Evolutionary conservation across 2,113 vertebrate genomes (phyloP), one percentile per base, ranked within the genome.

Genomic region (Falco punctatus): DNA sequence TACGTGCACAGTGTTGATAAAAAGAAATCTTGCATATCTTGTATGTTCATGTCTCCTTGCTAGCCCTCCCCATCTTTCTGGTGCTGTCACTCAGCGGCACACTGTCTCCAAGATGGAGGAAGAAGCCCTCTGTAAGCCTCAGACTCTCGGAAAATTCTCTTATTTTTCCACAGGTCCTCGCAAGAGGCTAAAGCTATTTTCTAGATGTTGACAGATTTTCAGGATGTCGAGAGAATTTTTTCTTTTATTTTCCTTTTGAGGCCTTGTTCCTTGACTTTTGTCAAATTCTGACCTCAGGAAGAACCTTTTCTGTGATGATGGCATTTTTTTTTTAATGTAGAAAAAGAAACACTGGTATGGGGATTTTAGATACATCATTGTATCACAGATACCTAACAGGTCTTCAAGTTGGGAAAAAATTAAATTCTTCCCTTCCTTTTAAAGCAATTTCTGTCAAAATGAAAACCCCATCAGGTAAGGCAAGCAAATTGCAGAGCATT

Each of bases 1-100:
- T 17, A 77, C 0, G 23, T 78, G 71, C 92, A 96, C 67, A 90
- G 71, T 78, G 88, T 58, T 70, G 66, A 81, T 21, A 62, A 78
- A 93, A 90, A 70, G 28, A 90, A 93, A 83, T 48, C 51, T 73
- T 93, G 92, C 38, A 27, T 80, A 73, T 73, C 58, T 90, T 58
- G 2, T 48, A 35, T 12, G n/a, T 35, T 58, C 24, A 3, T n/a
- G 49, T 49, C 92, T 85, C 58, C 48, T 69, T 79, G 69, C 61
- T 51, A 69, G 54, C 10, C 30, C 70, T 85, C 33, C 4, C 11
- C 19, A 20, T 35, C 54, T 13, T 78, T 85, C 70, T 54, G 58
- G 73, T 51, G 32, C 46, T 13, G 7, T 65, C 58, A 30, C 22
- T 64, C 40, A 35, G 57, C 51, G 24, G 70, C 66, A 85, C 16